Conservation (phyloP, 2,113 vertebrate species). For the Platysteira castanea region DNA sequence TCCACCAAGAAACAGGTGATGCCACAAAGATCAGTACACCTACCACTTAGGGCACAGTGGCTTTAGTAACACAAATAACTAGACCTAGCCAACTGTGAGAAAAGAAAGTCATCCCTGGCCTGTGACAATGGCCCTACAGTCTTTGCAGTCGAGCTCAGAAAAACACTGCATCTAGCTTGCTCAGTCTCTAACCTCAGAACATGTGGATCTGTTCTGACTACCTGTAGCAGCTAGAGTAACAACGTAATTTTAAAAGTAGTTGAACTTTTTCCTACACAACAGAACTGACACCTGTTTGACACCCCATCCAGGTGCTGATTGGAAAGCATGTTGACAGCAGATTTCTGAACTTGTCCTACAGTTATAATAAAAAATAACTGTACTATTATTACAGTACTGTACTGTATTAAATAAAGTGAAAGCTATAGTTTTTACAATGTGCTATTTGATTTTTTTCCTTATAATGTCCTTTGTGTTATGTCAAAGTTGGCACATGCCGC, state of each 20-base stretch:
- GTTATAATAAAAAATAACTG: conserved; percentile 6
- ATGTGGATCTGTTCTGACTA: neutral
- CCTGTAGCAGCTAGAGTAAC: neutral
- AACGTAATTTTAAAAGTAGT: neutral
- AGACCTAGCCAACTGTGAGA: neutral
- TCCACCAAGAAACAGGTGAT: neutral
- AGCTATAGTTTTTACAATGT: neutral
- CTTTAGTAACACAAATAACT: neutral
- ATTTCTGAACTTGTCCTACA: neutral
- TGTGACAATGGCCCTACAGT: neutral
- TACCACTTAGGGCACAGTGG: neutral
- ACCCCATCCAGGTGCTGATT: neutral
- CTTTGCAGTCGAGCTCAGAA: neutral
- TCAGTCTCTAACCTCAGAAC: neutral
- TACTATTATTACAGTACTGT: too few species aligned
- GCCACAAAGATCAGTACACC: neutral
- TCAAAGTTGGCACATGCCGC: conserved; percentile 11
- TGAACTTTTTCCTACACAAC: neutral
- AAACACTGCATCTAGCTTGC: neutral
- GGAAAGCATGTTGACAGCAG: neutral
- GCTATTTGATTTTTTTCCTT: neutral
- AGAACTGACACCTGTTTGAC: neutral
- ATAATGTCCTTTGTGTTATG: neutral
- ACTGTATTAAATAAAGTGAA: neutral
- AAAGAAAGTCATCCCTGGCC: neutral